These are phyloP conservation scores for Dasypolia templi DNA, from an alignment of 2,888 invertebrate species.

Conservation along the genomic window DNA sequence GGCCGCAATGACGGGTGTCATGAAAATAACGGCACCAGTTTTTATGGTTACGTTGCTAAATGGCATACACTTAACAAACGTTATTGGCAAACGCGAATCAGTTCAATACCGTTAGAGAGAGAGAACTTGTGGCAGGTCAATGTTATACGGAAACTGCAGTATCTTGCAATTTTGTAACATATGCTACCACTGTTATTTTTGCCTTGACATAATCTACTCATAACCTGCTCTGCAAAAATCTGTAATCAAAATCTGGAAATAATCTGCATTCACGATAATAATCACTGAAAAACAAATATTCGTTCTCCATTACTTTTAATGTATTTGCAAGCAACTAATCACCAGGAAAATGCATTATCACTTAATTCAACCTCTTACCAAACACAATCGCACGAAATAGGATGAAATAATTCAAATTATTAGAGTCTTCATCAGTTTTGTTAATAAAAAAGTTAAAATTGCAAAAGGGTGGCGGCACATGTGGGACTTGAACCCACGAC, in stretches of 20 bases:
- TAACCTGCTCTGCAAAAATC: background rate
- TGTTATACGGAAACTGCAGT: background rate
- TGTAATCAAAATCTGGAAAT: too few species aligned
- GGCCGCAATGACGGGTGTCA: background rate
- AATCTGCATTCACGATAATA: background rate
- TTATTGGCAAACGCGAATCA: background rate
- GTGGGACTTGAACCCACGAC: conserved; percentile 51
- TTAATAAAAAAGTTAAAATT: background rate
- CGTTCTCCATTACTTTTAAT: background rate
- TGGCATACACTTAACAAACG: too few species aligned
- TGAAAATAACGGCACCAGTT: background rate
- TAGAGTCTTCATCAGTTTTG: background rate
- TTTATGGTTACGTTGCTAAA: background rate
- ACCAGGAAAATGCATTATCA: background rate
- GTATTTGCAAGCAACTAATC: background rate
- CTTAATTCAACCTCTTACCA: background rate
- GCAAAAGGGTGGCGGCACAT: conserved; percentile 36
- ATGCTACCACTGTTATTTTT: too few species aligned
- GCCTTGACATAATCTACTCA: background rate
- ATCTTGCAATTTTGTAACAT: background rate
- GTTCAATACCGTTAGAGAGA: background rate
- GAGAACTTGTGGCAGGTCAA: background rate
- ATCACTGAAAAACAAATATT: background rate
- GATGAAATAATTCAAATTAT: background rate
- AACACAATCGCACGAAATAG: background rate